Evolutionary conservation across 2,888 invertebrate species (phyloP).

Genomic region (Sminthurinus aureus): DNA sequence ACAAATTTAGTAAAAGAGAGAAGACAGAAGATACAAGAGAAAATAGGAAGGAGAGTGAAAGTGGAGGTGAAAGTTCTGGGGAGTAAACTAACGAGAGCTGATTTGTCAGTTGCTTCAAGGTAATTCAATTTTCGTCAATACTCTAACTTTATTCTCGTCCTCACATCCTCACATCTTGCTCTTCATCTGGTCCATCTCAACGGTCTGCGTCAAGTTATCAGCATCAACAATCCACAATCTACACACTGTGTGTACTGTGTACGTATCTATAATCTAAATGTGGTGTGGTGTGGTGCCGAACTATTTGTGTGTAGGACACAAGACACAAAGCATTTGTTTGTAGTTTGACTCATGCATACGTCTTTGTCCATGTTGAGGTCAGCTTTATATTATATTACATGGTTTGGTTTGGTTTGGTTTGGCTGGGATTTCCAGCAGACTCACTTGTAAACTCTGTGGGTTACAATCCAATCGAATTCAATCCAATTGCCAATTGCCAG

Average conservation of each 20-base stretch:
- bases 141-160: conserved; percentile 1
- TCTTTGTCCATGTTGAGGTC: not conserved
- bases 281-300: too few species aligned
- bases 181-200: not conserved
- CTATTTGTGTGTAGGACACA: too few species aligned
- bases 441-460: not conserved
- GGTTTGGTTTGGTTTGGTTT: not conserved
- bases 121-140: conserved; percentile 37
- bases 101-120: conserved; percentile 27
- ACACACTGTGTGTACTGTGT: not conserved
- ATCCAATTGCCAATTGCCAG: too few species aligned
- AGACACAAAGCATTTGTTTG: not conserved
- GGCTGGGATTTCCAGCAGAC: not conserved
- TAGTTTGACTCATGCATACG: too few species aligned
- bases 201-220: not conserved
- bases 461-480: not conserved
- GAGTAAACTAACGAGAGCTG: conserved; percentile 19
- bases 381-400: not conserved
- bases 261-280: too few species aligned
- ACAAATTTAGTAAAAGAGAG: too few species aligned
- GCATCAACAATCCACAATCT: not conserved
- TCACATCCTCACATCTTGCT: not conserved
- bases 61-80: not conserved
- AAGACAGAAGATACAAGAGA: too few species aligned
- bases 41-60: not conserved